Evolutionary conservation across 35 echinoderm and acorn worm species (phyloP), one percentile per base, ranked within the genome.

Genomic region (Strongylocentrotus purpuratus): DNA sequence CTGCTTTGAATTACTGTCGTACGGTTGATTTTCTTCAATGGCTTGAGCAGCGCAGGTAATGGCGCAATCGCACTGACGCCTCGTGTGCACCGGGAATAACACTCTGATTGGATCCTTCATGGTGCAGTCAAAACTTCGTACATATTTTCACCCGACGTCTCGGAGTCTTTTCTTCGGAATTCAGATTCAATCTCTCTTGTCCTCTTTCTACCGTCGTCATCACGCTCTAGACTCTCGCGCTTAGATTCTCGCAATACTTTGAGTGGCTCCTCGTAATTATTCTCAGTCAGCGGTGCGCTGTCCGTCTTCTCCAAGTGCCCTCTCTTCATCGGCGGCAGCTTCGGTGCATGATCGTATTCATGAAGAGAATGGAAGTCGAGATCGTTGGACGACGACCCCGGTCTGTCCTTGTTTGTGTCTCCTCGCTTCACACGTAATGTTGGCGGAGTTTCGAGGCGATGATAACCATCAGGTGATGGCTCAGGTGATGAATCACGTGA

Each of bases 401-500:
- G 91, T 58, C 91, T 93, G 32, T 58, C 91, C 9, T 58, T 93
- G 31, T 47, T 93, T 4, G 91, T 46, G 31, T 93, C 91, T 31
- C 91, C 46, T 33, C 91, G 91, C 48, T 50, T 93, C 18, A 58
- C 28, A 31, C 47, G 45, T 10, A 93, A 58, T 13, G 46, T 58
- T 9, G 91, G 91, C 20, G 91, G 91, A 13, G 91, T 93, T 33
- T 93, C 46, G 5, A 93, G 48, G 11, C 91, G 91, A 58, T 93
- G 91, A 46, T 93, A 93, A 50, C 91, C 91, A 58, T 93, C 47
- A 58, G 91, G 91, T 58, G 91, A 93, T 46, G 91, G 32, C 28
- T 93, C 91, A 58, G 91, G 91, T 47, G 91, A 93, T 18, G 91
- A 93, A 31, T 93, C 91, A 47, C 91, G 45, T 31, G 91, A 93